Evolutionary conservation across 2,797 vertebrate genomes (phyloP), one percentile per base, ranked within the genome.

Genomic region (Mus caroli): DNA sequence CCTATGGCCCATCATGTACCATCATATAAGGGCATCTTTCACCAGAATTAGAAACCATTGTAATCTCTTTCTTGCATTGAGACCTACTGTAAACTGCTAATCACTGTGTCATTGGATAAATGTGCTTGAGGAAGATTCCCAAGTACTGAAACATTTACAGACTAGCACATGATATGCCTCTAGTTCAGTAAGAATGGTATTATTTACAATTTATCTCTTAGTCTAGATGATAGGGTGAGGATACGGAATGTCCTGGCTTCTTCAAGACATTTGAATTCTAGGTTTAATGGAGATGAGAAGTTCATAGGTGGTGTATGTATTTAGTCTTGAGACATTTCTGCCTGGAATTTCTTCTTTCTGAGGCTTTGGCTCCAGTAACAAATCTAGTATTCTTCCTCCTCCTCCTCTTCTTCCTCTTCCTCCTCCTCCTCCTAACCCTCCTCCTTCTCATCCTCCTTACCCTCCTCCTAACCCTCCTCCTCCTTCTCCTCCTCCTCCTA

Each of bases 371-470:
- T 75, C 8, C n/a, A 54, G 3, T 46, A 69, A 37, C 46, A 50
- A 34, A 69, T n/a, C 67, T n/a, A 69, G 67, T n/a, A 69, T 69
- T 69, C 17, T 0, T 69, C 67, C 8, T n/a, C 34, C 0, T 69
- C 28, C 0, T 34, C 64, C 6, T 34, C 31, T 0, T 34, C 14
- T 1, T 67, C 31, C 0, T 67, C 6, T 3, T 69, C 14, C 2
- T n/a, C 31, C 26, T 84, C 19, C 46, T n/a, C n/a, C n/a, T n/a
- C n/a, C n/a, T n/a, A n/a, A n/a, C n/a, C 14, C 2, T n/a, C 31
- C 26, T 84, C 19, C 50, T n/a, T 31, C 40, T 64, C 19, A 10
- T 84, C 19, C 50, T 50, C n/a, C n/a, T n/a, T n/a, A n/a, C n/a
- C n/a, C n/a, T n/a, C n/a, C n/a, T n/a, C n/a, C n/a, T n/a, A n/a